Evolutionary conservation across 2,113 vertebrate genomes (phyloP), one percentile per base, ranked within the genome.

Genomic region (Atherinomorus stipes): DNA sequence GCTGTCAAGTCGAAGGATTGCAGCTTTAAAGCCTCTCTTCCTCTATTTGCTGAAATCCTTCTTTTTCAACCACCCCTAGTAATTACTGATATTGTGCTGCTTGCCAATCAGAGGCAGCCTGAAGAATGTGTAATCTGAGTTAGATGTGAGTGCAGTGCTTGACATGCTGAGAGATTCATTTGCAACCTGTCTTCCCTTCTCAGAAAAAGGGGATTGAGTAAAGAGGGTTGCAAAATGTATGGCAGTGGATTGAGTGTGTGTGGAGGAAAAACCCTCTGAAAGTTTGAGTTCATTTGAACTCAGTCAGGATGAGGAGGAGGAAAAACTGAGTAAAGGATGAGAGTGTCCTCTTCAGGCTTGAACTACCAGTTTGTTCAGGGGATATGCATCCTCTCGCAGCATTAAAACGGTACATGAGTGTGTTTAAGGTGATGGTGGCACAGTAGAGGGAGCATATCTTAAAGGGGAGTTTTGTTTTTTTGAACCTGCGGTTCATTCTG

Each of bases 61-160:
- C 76, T 61, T 3, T 59, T 47, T 34, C 47, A 13, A 11, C 78
- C 45, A 42, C 45, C 42, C 21, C 2, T 47, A 40, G 66, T 90
- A 89, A 94, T 94, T 90, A 88, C 79, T 60, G 54, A 87, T 80
- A 86, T 85, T 88, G 86, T 85, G 72, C 63, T 44, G 76, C 49
- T 80, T 80, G 84, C 78, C 84, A 88, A 84, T 89, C 81, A 81
- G 28, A 72, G 31, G 25, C 28, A 68, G 25, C 21, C 71, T 61
- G 62, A 63, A 81, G 76, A 68, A 69, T 75, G 71, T 73, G 61
- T 87, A 76, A 86, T 89, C 82, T 65, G 81, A 80, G 87, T 82
- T 77, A 62, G 71, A 66, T 10, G 47, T 38, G 61, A 63, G 63
- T 23, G 56, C 23, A 22, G 72, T n/a, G 64, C 53, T 49, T 25